Evolutionary conservation across 2,888 invertebrate species (phyloP).

Genomic region (Tineola bisselliella): DNA sequence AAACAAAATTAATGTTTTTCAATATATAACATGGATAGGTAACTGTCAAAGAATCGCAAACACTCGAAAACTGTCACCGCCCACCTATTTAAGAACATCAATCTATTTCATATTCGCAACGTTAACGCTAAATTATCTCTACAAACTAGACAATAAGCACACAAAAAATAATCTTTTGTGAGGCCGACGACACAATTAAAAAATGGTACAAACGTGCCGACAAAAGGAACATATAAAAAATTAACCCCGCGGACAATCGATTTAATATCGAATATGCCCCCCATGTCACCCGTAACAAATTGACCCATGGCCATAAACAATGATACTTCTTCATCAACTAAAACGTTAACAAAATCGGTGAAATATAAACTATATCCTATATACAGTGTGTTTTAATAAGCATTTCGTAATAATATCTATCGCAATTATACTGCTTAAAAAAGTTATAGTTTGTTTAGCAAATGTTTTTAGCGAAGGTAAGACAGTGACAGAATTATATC

Average conservation of each 20-base stretch:
- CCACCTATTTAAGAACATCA: constrained; percentile 14
- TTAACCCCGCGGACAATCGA: constrained; percentile 34
- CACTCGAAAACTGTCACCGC: constrained; percentile 26
- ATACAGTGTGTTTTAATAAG: constrained; percentile 35
- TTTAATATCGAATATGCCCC: constrained; percentile 37
- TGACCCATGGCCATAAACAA: constrained; percentile 43
- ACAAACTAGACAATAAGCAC: background rate
- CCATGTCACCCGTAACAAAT: constrained; percentile 58
- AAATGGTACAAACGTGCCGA: constrained; percentile 26
- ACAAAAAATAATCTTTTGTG: constrained; percentile 4
- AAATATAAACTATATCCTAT: constrained; percentile 42
- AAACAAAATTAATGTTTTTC: too few relatives aligned
- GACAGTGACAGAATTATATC: too few relatives aligned
- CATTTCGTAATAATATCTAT: too few relatives aligned
- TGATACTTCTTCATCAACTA: constrained; percentile 63
- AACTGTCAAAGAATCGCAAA: background rate
- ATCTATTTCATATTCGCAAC: constrained; percentile 9
- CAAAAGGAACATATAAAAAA: constrained; percentile 3
- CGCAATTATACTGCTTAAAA: too few relatives aligned
- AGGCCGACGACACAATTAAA: constrained; percentile 23
- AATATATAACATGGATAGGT: background rate
- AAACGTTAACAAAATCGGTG: constrained; percentile 37
- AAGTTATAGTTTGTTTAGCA: too few relatives aligned
- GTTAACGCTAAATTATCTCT: background rate
- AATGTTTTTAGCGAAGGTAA: too few relatives aligned